These are phyloP conservation scores for Epinephelus moara DNA, from an alignment of 2,113 vertebrate genomes.

Conservation along the genomic window DNA sequence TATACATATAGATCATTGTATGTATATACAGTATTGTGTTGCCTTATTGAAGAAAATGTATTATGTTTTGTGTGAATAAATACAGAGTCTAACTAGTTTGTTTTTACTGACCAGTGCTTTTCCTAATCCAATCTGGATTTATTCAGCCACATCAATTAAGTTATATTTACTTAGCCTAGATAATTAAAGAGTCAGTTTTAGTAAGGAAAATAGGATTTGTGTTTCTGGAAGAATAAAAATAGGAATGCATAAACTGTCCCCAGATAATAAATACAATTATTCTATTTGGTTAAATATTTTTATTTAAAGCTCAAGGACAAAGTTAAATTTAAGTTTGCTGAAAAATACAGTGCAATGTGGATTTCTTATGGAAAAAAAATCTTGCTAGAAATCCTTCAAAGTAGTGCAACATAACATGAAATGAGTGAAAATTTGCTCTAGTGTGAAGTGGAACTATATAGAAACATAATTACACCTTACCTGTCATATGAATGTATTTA, in stretches of 20 bases:
- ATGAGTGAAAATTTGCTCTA: too few species aligned
- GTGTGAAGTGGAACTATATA: too few species aligned
- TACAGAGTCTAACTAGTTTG: constrained; percentile 69
- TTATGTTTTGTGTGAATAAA: constrained; percentile 86
- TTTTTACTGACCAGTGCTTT: constrained; percentile 3
- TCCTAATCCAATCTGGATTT: background rate
- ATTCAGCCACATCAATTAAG: background rate
- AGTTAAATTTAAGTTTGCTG: too few species aligned
- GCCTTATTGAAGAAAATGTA: constrained; percentile 83
- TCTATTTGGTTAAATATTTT: too few species aligned
- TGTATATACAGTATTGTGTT: constrained; percentile 85
- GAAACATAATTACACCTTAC: too few species aligned
- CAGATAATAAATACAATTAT: too few species aligned
- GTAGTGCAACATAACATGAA: too few species aligned
- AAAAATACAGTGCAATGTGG: too few species aligned
- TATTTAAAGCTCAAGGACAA: too few species aligned
- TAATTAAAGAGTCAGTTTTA: background rate
- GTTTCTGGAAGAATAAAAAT: constrained; percentile 1
- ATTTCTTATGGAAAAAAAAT: too few species aligned
- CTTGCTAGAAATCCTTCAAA: too few species aligned
- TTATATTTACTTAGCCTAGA: background rate
- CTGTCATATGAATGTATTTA: too few species aligned
- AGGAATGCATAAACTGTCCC: background rate
- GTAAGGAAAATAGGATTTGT: background rate
- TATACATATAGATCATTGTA: constrained; percentile 77